Evolutionary conservation across 2,113 vertebrate species (phyloP), one percentile per base, ranked within the genome.

Genomic region (Labrus mixtus): DNA sequence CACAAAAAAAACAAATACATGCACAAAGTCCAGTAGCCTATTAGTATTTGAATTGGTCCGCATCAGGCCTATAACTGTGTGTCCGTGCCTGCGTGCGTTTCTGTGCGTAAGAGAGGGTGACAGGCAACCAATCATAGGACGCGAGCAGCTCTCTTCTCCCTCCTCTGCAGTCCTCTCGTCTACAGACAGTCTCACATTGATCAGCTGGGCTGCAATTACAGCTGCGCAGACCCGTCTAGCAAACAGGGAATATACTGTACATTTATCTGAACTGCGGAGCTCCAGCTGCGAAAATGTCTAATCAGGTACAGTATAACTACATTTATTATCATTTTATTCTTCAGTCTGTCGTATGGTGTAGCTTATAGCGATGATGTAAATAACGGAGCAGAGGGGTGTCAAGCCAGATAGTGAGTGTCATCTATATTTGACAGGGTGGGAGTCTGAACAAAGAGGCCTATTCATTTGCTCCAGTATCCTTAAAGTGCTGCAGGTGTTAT

Each of bases 201-300:
- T 90, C 87, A 78, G 88, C 83, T 89, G 80, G 75, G 73, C 23
- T 53, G 76, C 81, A 69, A 50, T 68, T 70, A 81, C 88, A 79
- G 77, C 75, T 81, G 77, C 73, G 8, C 33, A 16, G 15, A 73
- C 10, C 15, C 62, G 37, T 48, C 62, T 39, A 10, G 13, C 20
- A 10, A 57, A 59, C 65, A 12, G 59, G 29, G 37, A 6, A 2
- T 56, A 73, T 25, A 45, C 8, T 17, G 25, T 16, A 36, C 8
- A 13, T 61, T 63, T n/a, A 45, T 37, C 75, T 51, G 22, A 51
- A 6, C n/a, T 0, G 0, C 70, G 3, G 37, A 0, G 0, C 59
- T 54, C 20, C 60, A 55, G 17, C 59, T 10, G 55, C 55, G 0
- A 78, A 79, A 51, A 92, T 92, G 91, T 77, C 90, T 25, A 46